A percentile compares a stretch with the other conserved stretches of the same genome.
These are phyloP conservation scores for Pampusana beccarii DNA, from an alignment of 2,113 vertebrate genomes.

Conservation along the genomic window DNA sequence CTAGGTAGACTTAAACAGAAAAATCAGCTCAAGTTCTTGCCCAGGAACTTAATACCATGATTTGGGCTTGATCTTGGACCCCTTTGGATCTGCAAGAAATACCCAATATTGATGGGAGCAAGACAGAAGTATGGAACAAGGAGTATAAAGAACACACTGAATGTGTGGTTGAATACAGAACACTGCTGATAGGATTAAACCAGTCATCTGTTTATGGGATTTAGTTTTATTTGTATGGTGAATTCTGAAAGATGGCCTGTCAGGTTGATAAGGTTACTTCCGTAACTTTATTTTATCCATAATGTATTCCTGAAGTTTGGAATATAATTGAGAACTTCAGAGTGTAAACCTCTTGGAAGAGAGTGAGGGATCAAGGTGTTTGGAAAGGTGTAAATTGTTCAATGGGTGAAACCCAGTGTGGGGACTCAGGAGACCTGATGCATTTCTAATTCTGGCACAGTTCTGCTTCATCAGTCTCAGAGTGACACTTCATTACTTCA, in stretches of 20 bases:
- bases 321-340: neutral
- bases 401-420: neutral
- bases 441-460: neutral
- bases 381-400: neutral
- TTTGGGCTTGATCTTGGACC: neutral
- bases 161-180: neutral
- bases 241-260: neutral
- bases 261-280: neutral
- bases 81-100: neutral
- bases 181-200: neutral
- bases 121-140: neutral
- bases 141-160: neutral
- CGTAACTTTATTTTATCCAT: neutral
- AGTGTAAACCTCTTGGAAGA: neutral
- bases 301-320: neutral
- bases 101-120: neutral
- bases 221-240: neutral
- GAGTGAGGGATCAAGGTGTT: neutral
- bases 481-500: neutral
- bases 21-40: neutral
- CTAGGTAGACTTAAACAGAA: neutral
- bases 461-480: neutral
- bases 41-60: neutral
- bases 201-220: neutral
- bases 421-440: neutral